phyloP scores from a whole-genome alignment of 2,888 invertebrate genomes.

The Steinernema carpocapsae region DNA sequence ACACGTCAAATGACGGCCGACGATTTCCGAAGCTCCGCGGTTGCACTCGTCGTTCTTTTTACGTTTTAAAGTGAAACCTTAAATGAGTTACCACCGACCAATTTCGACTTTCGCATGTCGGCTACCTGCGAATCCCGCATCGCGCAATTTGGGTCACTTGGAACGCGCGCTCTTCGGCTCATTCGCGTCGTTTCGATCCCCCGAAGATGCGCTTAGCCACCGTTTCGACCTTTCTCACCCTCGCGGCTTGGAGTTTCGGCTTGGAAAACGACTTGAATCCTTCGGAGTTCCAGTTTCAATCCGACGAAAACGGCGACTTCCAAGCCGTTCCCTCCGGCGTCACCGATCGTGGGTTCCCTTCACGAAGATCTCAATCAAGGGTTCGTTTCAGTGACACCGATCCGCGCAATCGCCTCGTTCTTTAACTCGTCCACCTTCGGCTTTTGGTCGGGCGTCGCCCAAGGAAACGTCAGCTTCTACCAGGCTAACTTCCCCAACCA shows the following conservation, averaged over 20 bases:
- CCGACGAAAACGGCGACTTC: conserved; percentile 9
- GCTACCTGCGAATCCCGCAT: conserved; percentile 1
- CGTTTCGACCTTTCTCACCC: not conserved
- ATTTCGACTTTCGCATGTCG: no score
- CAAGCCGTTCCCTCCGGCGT: conserved; percentile 2
- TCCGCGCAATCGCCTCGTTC: conserved; percentile 38
- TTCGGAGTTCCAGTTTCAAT: not conserved
- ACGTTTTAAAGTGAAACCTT: no score
- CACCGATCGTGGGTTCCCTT: not conserved
- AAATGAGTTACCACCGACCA: no score
- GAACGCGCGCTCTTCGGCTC: no score
- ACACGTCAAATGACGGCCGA: no score
- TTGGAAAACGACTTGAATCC: not conserved
- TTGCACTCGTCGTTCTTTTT: not conserved
- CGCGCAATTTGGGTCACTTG: conserved; percentile 20
- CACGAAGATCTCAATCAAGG: no score
- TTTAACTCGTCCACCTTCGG: conserved; percentile 38
- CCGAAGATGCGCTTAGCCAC: conserved; percentile 1
- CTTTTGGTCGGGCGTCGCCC: conserved; percentile 38
- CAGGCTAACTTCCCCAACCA: conserved; percentile 42
- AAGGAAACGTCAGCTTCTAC: conserved; percentile 37
- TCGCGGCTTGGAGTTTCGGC: not conserved
- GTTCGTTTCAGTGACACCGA: conserved; percentile 40
- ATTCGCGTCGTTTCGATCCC: no score
- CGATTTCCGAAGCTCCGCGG: no score